Base-by-base conservation (phyloP, 1,140 invertebrate genomes). In the Globodera ellingtonae region DNA sequence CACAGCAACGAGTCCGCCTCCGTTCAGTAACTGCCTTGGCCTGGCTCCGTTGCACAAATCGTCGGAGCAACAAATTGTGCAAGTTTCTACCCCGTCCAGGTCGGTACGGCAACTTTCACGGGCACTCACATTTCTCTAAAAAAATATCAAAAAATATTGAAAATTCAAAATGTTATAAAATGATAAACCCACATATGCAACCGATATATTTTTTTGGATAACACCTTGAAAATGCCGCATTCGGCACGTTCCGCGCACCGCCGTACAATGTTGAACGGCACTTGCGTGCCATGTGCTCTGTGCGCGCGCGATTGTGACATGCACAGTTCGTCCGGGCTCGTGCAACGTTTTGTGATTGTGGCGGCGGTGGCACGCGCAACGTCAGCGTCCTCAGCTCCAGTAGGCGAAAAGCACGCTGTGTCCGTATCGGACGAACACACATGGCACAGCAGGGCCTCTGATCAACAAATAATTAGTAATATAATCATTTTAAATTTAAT, bases 61-160 rank as follows among this genome's bases (percentile, higher is more conserved):
- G 24, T 59, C 73, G 18, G 73, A 75, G 62, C 73, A 75, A 24
- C 73, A 75, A 47, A 44, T n/a, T 35, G 59, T 75, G 59, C 73
- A 75, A 3, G n/a, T 75, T 75, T 75, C 73, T 13, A 75, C n/a
- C 13, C 73, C 73, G n/a, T 24, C 50, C 21, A 24, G 46, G 13
- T 47, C 24, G n/a, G 73, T 75, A 18, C 21, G 73, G 59, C 73
- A 75, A 52, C 73, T 75, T 21, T 75, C 50, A 18, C 73, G 50
- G 24, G 48, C 48, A 75, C 73, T 75, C 59, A 75, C 59, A 46
- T 75, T 75, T 6, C 6, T 8, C 44, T 47, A 21, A 59, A 73
- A 47, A 10, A 3, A 70, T 10, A 0, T 18, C 24, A 24, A 52
- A 52, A 52, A 52, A 52, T 4, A 52, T 52, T 52, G 18, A 67